Evolutionary conservation across 2,888 invertebrate genomes (phyloP), one percentile per base, ranked within the genome.

Genomic region (Margaritifera margaritifera): DNA sequence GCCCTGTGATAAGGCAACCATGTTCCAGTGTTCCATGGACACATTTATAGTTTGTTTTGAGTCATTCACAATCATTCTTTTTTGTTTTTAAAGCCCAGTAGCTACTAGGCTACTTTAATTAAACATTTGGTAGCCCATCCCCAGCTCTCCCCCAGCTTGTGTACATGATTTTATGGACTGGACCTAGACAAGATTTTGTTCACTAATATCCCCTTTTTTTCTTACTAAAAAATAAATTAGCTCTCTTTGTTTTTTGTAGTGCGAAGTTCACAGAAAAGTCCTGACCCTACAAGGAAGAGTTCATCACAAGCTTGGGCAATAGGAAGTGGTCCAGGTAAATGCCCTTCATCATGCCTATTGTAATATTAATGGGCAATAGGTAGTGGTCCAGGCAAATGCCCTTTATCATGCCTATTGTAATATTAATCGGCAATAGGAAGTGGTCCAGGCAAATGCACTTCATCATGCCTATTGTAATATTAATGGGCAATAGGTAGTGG

Each of bases 181-280:
- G 3, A 42, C 42, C 42, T 42, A 42, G 15, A 11, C 15, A 15
- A 11, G 42, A 42, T 42, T 42, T 42, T 42, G 19, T 25, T 6
- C 53, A 6, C 18, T 62, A 62, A 51, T 62, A 18, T 63, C 15
- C 24, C 4, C 19, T 22, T 56, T 8, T 55, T 64, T 11, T 27
- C 3, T 22, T 6, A 19, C 53, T n/a, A 51, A 62, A 53, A 51
- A 20, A 8, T 2, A 11, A 2, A 11, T 1, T 15, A 42, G 11
- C 15, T n/a, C 15, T 24, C 11, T 42, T 65, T 27, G 24, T 2
- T 58, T 18, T 25, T 58, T 53, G n/a, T 42, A 78, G 75, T 53
- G 2, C 62, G 75, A 56, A 76, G 79, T 42, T 42, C 42, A 71
- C 77, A 69, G 42, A 74, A 61, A 56, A 83, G 83, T 69, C 84